Evolutionary conservation across 1,140 invertebrate genomes (phyloP), one percentile per base, ranked within the genome.

Genomic region (Magallana gigas): DNA sequence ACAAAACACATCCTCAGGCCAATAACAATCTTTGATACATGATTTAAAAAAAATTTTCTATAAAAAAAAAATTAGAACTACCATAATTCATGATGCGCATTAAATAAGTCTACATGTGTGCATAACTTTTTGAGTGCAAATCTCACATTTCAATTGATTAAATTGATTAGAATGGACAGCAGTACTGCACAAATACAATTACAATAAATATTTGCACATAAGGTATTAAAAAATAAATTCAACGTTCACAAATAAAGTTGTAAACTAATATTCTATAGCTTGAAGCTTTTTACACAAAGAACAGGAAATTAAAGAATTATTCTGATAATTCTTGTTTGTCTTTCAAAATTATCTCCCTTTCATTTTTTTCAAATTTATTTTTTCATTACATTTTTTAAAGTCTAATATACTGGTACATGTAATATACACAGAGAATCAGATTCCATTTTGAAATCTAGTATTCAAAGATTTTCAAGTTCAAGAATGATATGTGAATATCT

Each of bases 1-100:
- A 76, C 68, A 76, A 76, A 76, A 76, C 68, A 76, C 68, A 76
- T 76, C 18, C 8, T 76, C 68, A 29, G 68, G 68, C 68, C 68
- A 12, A 23, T 76, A 76, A 76, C 68, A 76, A 76, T 76, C 68
- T 14, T 76, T 29, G 23, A 76, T 76, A 76, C 68, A 76, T 76
- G 68, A 76, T 76, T 76, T 9, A 48, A 64, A 48, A 48, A 76
- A 23, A 18, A 29, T 12, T 48, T 29, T 76, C 68, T 76, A 36
- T 29, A 29, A 48, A 48, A 48, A 36, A 48, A 48, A 29, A 64
- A 76, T 76, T 48, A 76, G 23, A 76, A 76, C 68, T 76, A 71
- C 64, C 23, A 29, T 12, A 76, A 68, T 68, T 23, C n/a, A 76
- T 48, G 36, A 48, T 29, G 11, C 29, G 64, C 23, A 62, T 29